These are phyloP conservation scores for Podiceps cristatus DNA, from an alignment of 2,113 vertebrate genomes.

Conservation along the genomic window DNA sequence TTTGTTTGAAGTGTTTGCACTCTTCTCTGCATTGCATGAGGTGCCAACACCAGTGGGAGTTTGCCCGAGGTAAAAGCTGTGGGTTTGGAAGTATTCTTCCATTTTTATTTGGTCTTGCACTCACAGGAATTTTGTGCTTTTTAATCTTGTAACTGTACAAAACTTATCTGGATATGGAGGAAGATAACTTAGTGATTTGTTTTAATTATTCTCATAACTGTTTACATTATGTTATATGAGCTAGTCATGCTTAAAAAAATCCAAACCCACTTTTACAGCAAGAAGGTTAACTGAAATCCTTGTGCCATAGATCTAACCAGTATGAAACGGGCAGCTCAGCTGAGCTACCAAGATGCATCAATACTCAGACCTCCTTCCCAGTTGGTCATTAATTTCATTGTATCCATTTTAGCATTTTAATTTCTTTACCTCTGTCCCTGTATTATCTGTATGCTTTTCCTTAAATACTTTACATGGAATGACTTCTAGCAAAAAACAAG, in stretches of 20 bases:
- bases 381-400: not conserved
- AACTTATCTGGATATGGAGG: slow-evolving; percentile 11
- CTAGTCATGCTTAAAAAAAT: not conserved
- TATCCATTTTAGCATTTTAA: not conserved
- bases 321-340: not conserved
- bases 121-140: slow-evolving; percentile 63
- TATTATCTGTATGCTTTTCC: not conserved
- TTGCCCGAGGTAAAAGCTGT: slow-evolving; percentile 67
- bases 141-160: slow-evolving; percentile 56
- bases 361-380: not conserved
- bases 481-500: not conserved
- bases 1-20: slow-evolving; percentile 66
- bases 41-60: slow-evolving; percentile 71
- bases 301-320: not conserved
- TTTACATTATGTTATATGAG: slow-evolving; percentile 3
- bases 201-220: slow-evolving; percentile 39
- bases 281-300: not conserved
- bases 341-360: not conserved
- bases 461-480: not conserved
- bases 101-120: slow-evolving; percentile 69
- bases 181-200: slow-evolving; percentile 40
- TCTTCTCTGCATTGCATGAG: slow-evolving; percentile 56
- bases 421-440: not conserved
- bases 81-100: slow-evolving; percentile 68
- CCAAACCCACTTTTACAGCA: not conserved